phyloP scores from a whole-genome alignment of 2,113 vertebrate genomes.

The Lepus americanus region DNA sequence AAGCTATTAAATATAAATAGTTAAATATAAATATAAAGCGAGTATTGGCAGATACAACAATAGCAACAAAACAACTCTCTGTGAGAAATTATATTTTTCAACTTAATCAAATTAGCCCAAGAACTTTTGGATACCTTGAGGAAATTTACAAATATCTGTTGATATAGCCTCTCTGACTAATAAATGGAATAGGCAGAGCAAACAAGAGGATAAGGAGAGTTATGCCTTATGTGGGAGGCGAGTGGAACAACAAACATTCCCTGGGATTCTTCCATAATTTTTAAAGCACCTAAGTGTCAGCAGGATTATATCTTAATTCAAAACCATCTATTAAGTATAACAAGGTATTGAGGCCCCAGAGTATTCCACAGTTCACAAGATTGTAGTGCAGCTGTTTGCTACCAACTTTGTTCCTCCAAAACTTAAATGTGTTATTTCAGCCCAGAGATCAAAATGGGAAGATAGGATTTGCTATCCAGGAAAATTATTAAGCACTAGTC shows the following conservation, averaged over 20 bases:
- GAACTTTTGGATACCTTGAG: neutral
- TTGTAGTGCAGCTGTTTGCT: neutral
- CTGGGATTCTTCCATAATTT: neutral
- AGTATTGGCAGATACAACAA: neutral
- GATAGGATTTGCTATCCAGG: neutral
- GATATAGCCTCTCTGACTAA: neutral
- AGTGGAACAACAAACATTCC: neutral
- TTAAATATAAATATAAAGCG: neutral
- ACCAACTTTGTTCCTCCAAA: neutral
- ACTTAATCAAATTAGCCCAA: neutral
- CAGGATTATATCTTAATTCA: neutral
- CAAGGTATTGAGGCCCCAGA: neutral
- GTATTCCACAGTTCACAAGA: neutral
- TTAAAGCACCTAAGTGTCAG: neutral
- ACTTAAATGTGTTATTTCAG: neutral
- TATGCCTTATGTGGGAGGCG: neutral
- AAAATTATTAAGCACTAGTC: neutral
- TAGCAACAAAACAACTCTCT: neutral
- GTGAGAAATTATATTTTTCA: neutral
- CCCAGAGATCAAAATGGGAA: neutral
- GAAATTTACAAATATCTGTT: neutral
- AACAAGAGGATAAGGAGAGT: neutral
- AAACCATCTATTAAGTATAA: neutral
- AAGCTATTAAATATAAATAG: too few species aligned
- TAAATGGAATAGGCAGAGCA: neutral